These are phyloP conservation scores for Cephonodes hylas DNA, from an alignment of 2,888 invertebrate genomes.

Conservation along the genomic window DNA sequence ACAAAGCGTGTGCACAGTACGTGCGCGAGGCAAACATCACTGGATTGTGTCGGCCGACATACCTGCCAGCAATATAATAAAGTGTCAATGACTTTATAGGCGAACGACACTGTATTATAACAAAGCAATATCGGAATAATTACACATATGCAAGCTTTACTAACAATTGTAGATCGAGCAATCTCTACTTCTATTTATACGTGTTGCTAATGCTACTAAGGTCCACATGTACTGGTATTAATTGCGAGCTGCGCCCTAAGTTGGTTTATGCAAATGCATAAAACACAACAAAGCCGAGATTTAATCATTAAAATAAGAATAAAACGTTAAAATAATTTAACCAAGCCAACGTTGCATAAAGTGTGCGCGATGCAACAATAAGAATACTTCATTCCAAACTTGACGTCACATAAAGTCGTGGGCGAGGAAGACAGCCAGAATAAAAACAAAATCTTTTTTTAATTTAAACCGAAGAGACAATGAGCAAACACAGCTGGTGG, in stretches of 20 bases:
- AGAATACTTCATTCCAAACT: constrained; percentile 76
- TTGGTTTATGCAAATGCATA: constrained; percentile 19
- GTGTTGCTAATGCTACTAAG: not conserved
- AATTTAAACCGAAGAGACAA: constrained; percentile 75
- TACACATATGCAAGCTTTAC: not conserved
- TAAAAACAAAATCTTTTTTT: constrained; percentile 70
- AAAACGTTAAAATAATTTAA: constrained; percentile 61
- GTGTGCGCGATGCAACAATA: constrained; percentile 59
- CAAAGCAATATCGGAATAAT: constrained; percentile 10
- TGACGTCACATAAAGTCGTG: constrained; percentile 79
- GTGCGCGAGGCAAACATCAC: constrained; percentile 39
- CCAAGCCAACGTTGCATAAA: constrained; percentile 70
- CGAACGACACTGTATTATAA: not conserved
- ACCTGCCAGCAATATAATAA: constrained; percentile 18
- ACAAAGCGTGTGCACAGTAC: constrained; percentile 38
- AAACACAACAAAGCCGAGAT: constrained; percentile 1
- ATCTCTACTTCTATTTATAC: not conserved
- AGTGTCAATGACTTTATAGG: constrained; percentile 6
- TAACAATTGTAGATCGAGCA: not conserved
- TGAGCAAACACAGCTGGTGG: constrained; percentile 78
- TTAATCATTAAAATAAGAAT: constrained; percentile 38
- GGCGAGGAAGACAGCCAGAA: constrained; percentile 66
- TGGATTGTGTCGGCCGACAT: constrained; percentile 29
- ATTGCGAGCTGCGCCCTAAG: constrained; percentile 21
- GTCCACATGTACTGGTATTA: not conserved